A percentile compares a stretch with the other conserved stretches of the same genome.
Conservation (phyloP, 2,888 invertebrate genomes). For the Tipula vernalis region DNA sequence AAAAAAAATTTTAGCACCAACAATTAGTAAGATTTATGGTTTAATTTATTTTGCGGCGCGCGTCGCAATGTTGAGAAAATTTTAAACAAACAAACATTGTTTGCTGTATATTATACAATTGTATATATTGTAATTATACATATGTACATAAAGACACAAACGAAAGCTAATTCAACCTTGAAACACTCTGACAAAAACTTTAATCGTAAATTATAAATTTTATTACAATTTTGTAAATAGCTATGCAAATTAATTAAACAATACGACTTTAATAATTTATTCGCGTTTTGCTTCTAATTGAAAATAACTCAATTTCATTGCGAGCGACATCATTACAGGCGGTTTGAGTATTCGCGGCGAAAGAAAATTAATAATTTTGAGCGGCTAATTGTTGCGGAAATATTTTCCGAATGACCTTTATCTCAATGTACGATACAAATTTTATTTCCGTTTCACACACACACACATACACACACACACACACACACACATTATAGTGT, state of each 20-base stretch:
- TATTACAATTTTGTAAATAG: neutral
- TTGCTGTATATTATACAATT: neutral
- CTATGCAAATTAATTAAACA: neutral
- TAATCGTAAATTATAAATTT: neutral
- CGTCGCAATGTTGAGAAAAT: neutral
- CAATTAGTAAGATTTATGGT: neutral
- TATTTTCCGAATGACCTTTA: neutral
- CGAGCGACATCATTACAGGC: neutral
- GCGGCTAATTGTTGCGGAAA: neutral
- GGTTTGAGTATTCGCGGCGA: neutral
- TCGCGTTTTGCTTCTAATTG: neutral
- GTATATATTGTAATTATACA: no score
- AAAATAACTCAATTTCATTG: neutral
- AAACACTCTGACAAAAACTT: neutral
- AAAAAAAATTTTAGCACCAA: neutral
- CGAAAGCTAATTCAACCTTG: neutral
- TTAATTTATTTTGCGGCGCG: neutral
- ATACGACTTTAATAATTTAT: neutral
- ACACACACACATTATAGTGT: neutral
- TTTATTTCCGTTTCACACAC: neutral
- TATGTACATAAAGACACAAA: neutral
- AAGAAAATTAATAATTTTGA: neutral
- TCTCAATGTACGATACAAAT: neutral
- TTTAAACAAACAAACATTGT: neutral
- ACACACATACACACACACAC: neutral